These are phyloP conservation scores for Mus pahari DNA, from an alignment of 2,113 vertebrate genomes.

Conservation along the genomic window DNA sequence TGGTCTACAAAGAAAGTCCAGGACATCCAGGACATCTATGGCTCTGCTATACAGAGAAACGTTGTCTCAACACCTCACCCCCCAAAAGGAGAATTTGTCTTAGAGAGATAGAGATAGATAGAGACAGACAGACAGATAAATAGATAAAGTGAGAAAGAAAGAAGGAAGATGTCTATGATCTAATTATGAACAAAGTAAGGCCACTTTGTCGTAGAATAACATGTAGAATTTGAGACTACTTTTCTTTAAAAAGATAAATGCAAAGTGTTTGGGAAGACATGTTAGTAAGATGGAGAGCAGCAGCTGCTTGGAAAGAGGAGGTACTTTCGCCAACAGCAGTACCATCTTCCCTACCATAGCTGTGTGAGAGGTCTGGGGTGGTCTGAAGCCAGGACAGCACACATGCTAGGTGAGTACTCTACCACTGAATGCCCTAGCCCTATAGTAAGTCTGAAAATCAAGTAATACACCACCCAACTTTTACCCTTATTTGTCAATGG, in stretches of 20 bases:
- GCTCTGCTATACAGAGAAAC: too few relatives aligned
- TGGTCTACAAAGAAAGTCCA: too few relatives aligned
- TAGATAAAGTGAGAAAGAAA: neutral
- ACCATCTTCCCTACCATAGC: neutral
- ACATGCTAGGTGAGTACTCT: neutral
- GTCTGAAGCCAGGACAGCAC: neutral
- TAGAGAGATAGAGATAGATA: neutral
- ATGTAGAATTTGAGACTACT: neutral
- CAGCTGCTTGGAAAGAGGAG: neutral
- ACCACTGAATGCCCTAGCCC: neutral
- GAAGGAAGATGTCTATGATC: neutral
- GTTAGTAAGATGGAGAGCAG: neutral
- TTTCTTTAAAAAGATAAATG: slow-evolving; percentile 24
- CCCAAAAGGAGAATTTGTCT: neutral
- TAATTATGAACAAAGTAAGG: neutral
- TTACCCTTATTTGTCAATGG: neutral
- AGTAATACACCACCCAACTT: neutral
- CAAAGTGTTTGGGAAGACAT: neutral
- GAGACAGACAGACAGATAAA: neutral
- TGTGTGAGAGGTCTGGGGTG: neutral
- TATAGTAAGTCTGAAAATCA: neutral
- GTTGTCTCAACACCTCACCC: too few relatives aligned
- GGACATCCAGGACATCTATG: too few relatives aligned
- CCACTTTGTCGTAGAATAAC: neutral
- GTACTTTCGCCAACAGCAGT: too few relatives aligned